Percentiles rank a stretch among this genome's conserved stretches.
These are phyloP conservation scores for Oreochromis niloticus DNA, from an alignment of 2,113 vertebrate genomes.

Conservation along the genomic window DNA sequence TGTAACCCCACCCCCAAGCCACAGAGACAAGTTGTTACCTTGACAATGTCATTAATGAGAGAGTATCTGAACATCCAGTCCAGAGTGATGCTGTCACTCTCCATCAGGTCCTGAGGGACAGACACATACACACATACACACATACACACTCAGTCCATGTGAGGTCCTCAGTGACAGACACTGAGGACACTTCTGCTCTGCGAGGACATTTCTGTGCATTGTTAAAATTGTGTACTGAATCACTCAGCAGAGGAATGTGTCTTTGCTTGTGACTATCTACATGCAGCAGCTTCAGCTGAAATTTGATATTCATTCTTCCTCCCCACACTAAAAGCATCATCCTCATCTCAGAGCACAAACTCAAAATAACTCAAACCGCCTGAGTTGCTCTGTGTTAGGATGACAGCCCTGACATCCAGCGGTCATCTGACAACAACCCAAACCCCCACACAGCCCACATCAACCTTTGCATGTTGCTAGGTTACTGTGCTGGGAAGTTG, in stretches of 20 bases:
- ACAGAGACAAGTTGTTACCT: slow-evolving; percentile 64
- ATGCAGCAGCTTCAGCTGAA: neutral
- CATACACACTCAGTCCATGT: neutral
- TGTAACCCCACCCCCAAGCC: neutral
- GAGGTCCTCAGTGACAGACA: neutral
- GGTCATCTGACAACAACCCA: slow-evolving; percentile 5
- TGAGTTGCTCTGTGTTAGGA: neutral
- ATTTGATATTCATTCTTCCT: neutral
- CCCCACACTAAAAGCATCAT: neutral
- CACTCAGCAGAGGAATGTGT: neutral
- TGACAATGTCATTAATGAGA: slow-evolving; percentile 88
- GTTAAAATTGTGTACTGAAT: neutral
- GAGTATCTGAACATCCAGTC: slow-evolving; percentile 98
- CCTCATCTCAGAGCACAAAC: neutral
- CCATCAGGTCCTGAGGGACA: slow-evolving; percentile 83
- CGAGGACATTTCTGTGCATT: neutral
- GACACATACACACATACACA: neutral
- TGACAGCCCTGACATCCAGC: neutral
- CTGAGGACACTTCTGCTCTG: neutral
- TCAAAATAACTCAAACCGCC: neutral
- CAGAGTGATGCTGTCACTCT: slow-evolving; percentile 89
- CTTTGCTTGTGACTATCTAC: neutral
- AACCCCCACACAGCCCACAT: neutral
- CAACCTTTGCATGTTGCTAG: slow-evolving; percentile 24
- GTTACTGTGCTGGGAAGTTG: slow-evolving; percentile 17